Conservation (phyloP, 2,113 vertebrate species). For the Todiramphus saurophagus region DNA sequence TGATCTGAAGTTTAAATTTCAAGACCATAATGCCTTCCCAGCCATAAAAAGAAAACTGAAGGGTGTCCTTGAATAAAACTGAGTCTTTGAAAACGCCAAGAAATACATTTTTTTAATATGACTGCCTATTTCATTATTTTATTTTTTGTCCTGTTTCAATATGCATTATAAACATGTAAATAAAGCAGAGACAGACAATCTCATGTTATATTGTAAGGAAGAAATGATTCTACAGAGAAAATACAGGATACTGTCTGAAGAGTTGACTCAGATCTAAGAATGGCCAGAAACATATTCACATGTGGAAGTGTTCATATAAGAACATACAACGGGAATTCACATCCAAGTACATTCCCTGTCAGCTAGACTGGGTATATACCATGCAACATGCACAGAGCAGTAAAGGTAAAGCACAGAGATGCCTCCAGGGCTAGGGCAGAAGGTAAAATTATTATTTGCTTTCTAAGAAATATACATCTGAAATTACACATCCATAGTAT, state of each 20-base stretch:
- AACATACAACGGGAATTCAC: not conserved
- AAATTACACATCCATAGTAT: not conserved
- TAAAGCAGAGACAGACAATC: not conserved
- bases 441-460: not conserved
- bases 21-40: not conserved
- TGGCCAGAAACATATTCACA: not conserved
- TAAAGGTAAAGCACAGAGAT: not conserved
- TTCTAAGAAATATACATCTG: not conserved
- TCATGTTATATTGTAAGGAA: not conserved
- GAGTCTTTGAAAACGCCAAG: conserved; percentile 18
- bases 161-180: not conserved
- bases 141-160: not conserved
- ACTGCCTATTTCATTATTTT: not conserved
- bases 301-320: not conserved
- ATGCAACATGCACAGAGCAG: not conserved
- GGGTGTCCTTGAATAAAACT: conserved; percentile 35
- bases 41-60: conserved; percentile 24
- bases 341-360: not conserved
- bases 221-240: not conserved
- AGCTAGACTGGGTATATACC: not conserved
- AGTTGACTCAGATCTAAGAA: not conserved
- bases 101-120: not conserved
- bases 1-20: not conserved
- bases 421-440: not conserved
- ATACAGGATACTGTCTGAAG: not conserved